Base-by-base conservation (phyloP, 1,140 invertebrate genomes). In the Spodoptera litura region DNA sequence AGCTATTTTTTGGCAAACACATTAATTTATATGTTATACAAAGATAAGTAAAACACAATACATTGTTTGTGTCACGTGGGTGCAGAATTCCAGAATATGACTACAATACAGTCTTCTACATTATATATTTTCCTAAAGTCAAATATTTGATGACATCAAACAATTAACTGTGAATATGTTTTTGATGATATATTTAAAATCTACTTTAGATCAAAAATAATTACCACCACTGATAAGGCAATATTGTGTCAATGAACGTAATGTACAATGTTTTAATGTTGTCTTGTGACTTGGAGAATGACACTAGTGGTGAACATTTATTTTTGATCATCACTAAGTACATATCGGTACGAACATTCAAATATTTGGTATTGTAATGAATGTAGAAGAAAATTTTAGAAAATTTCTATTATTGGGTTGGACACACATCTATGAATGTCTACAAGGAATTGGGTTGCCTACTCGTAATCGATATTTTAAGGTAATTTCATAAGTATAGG, bases 1-100 rank as follows among this genome's bases (percentile, higher is more conserved):
- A 58, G 73, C 74, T 77, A 77, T 77, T 77, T 73, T 77, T 77
- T 77, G 74, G 74, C 74, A 77, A 77, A 75, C 73, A 75, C 49
- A 62, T 53, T 70, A 70, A 53, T 44, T 56, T 38, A 58, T 38
- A 72, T 51, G 70, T 66, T 66, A 58, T 58, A 66, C 9, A 66
- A 20, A 12, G 10, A 56, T 72, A 58, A 72, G 70, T 72, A 72
- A 72, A 58, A 72, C 70, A 72, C 70, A 56, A 55, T 31, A 72
- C 44, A n/a, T 25, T 3, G 8, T 49, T 38, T 44, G 44, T 53
- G 53, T 72, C 55, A 72, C 62, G 15, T 15, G 10, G 51, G 31
- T 61, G 12, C 27, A n/a, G 56, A 61, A 25, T 61, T 74, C 8
- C 8, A 44, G 38, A 35, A 9, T 15, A 31, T 74, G 38, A 49